Base-by-base conservation (phyloP, 1,140 invertebrate genomes). In the Pseudomyrmex cubaensis region DNA sequence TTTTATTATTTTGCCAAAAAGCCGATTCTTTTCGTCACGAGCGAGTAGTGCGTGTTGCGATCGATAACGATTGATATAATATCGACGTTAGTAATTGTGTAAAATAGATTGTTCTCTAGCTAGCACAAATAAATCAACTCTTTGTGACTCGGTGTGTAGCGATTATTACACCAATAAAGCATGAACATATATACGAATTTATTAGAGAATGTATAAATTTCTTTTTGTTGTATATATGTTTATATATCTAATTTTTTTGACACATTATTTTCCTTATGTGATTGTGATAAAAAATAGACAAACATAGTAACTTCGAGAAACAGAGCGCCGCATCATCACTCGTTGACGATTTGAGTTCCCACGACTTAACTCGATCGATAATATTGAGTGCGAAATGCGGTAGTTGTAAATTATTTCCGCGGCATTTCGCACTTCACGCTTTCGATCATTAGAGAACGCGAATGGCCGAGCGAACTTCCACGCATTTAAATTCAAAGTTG, bases 11-110 rank as follows among this genome's bases (percentile, higher is more conserved):
- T 85, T 72, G 64, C 74, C 76, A n/a, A 78, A 17, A 62, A 56
- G 25, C 84, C 57, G 50, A 82, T 76, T 89, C 82, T 82, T 85
- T 63, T 87, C 72, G 87, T 88, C 86, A 83, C 72, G 87, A 87
- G 86, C 72, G 84, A 66, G 50, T 84, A 85, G 46, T 59, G 86
- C 67, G 85, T 69, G 56, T 64, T 66, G 50, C 46, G 35, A 9
- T 57, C 57, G 10, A 77, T 77, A 64, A 76, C n/a, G 64, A 15
- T 76, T 76, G 48, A 67, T 70, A 35, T 35, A 59, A 70, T 80
- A 72, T 48, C 44, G 44, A 59, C 25, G 64, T 46, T 8, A 8
- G 15, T 80, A 20, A 59, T 12, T 15, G 5, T 22, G 2, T 35
- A 35, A 54, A n/a, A 25, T 80, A 54, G 54, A 70, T 35, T 35